Base-by-base conservation (phyloP, 2,888 invertebrate species). In the Alsophila aescularia region DNA sequence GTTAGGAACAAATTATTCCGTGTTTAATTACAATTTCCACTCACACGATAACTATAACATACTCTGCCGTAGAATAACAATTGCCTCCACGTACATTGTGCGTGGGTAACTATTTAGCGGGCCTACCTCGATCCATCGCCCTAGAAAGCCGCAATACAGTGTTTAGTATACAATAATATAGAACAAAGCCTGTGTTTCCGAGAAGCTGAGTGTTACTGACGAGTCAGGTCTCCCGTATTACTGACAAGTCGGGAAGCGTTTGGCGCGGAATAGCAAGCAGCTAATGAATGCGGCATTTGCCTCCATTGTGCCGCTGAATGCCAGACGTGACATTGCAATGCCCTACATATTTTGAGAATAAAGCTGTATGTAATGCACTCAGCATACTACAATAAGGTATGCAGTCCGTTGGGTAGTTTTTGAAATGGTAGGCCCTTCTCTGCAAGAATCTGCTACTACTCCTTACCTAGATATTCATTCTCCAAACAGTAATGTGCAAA, bases 201-300 rank as follows among this genome's bases (percentile, higher is more conserved):
- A 37, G 47, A 27, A 41, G 29, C 27, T 13, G 14, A 16, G 21
- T 31, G 14, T 29, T 36, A 50, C 43, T 29, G 44, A 49, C 44
- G 21, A 55, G 41, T 36, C 50, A 50, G 36, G 55, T 41, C 34
- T 50, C 31, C 12, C 42, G 41, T 50, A 52, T 43, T 45, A 52
- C 48, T 39, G 51, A 44, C 54, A 40, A 50, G 29, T 53, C 35
- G 16, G 37, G 52, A 44, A 40, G 48, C 29, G 29, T 44, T 49
- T 39, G 49, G 34, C 41, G 44, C 29, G 40, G 49, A 58, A 58
- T 56, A 43, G 52, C 52, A 50, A 47, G 55, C 31, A 44, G 43
- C 41, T 66, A 69, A 64, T 58, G 62, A 69, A 60, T 57, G 49
- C 36, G 55, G 41, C 50, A 54, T 48, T 62, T 52, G 54, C 57